Base-by-base conservation (phyloP, 2,797 vertebrate species). In the Anguilla megastoma region DNA sequence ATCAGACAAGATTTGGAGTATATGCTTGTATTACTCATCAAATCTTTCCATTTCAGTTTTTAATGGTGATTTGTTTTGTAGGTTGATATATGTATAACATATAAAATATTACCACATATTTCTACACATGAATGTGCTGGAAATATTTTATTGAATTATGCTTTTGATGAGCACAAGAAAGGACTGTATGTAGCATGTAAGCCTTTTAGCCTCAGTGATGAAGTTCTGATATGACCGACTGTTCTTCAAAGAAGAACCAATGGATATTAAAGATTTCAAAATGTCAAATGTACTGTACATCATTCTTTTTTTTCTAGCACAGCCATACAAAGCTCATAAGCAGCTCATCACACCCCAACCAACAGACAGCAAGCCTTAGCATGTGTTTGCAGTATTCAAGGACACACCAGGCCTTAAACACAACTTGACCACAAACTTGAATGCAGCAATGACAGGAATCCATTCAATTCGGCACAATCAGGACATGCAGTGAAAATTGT, bases 1-100 rank as follows among this genome's bases (percentile, higher is more conserved):
- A 92, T 93, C 91, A 89, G 92, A 93, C 94, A 93, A 94, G 92
- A 90, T 90, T 50, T 79, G 8, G 80, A 87, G 18, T 69, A 36
- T 91, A 91, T 91, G 85, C 48, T 82, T 85, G 90, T 87, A 91
- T 92, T 90, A 89, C 89, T 91, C 92, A 94, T 93, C 91, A 88
- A 80, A 82, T 45, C 0, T 50, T 86, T 60, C 89, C 84, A 83
- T 88, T 90, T 66, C 30, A 27, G n/a, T 88, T 88, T 76, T 85
- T 48, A 3, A 33, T 58, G 85, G 85, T 91, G 83, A 86, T 48
- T 24, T 89, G 66, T 83, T 88, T 86, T 86, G 56, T 83, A 60
- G 88, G 27, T 30, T 63, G 36, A 82, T 69, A 66, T 86, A 84
- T 41, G 24, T 88, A 16, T 79, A 79, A 86, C 54, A 76, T 76